These are phyloP conservation scores for Hippopotamus amphibius DNA, from an alignment of 2,113 vertebrate genomes.

Conservation along the genomic window DNA sequence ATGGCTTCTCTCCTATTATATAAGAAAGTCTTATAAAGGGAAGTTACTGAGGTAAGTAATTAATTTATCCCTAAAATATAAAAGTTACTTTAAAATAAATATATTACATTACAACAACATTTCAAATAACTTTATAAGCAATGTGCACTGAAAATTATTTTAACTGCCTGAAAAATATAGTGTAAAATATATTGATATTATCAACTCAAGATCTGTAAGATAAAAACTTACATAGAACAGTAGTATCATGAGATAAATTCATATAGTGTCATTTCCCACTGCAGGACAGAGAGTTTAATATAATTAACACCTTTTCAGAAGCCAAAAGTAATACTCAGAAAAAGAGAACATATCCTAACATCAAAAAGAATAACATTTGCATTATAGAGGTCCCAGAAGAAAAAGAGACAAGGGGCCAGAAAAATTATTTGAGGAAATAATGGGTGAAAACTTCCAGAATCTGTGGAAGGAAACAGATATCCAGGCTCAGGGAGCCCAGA, in stretches of 20 bases:
- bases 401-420: background rate
- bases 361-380: background rate
- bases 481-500: background rate
- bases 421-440: background rate
- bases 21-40: background rate
- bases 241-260: background rate
- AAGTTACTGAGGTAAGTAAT: background rate
- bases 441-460: background rate
- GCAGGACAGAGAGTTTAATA: background rate
- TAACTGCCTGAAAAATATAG: background rate
- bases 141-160: background rate
- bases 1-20: background rate
- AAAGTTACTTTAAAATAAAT: background rate
- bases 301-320: slow-evolving; percentile 20
- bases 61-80: background rate
- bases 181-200: background rate
- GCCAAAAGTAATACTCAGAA: background rate
- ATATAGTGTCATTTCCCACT: background rate
- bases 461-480: background rate
- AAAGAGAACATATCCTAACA: background rate
- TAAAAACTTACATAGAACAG: slow-evolving; percentile 19
- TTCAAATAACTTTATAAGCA: background rate
- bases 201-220: background rate
- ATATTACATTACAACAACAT: background rate
- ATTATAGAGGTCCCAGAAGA: background rate